phyloP scores from a whole-genome alignment of 2,113 vertebrate genomes.

The Phalacrocorax brasilianus region DNA sequence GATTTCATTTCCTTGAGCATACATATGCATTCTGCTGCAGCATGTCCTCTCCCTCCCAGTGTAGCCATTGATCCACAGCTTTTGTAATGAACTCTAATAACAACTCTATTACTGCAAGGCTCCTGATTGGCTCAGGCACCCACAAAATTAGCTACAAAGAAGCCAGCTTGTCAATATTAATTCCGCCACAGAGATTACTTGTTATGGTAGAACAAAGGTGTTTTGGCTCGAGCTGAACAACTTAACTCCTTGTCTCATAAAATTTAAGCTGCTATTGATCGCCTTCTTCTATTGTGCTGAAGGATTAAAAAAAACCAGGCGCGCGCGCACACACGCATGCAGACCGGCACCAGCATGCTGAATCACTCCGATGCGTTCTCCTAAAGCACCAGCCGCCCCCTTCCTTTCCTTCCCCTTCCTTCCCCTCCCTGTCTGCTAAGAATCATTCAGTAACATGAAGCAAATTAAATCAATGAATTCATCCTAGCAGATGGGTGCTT shows the following conservation, averaged over 20 bases:
- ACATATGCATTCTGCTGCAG: constrained; percentile 71
- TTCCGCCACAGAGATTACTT: constrained; percentile 84
- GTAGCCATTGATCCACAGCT: constrained; percentile 86
- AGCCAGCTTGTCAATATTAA: constrained; percentile 89
- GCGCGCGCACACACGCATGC: background rate
- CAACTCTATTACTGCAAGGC: constrained; percentile 87
- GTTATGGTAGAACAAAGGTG: constrained; percentile 90
- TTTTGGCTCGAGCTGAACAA: constrained; percentile 79
- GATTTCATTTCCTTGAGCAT: constrained; percentile 75
- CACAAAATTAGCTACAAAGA: constrained; percentile 91
- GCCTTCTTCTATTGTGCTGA: constrained; percentile 73
- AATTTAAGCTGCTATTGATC: constrained; percentile 90
- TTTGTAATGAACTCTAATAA: constrained; percentile 91
- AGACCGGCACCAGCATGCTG: constrained; percentile 50
- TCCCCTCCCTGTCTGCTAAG: constrained; percentile 72
- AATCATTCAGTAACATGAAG: constrained; percentile 88
- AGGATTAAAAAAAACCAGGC: constrained; percentile 67
- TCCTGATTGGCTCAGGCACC: constrained; percentile 83
- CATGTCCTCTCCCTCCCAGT: constrained; percentile 77
- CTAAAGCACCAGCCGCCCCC: constrained; percentile 25
- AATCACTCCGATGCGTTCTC: constrained; percentile 70
- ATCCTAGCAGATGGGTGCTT: constrained; percentile 99
- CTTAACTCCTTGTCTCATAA: constrained; percentile 88
- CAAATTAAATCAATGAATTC: constrained; percentile 99
- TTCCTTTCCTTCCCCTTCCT: constrained; percentile 16